Evolutionary conservation across 2,113 vertebrate genomes (phyloP).

Genomic region (Corynorhinus townsendii): DNA sequence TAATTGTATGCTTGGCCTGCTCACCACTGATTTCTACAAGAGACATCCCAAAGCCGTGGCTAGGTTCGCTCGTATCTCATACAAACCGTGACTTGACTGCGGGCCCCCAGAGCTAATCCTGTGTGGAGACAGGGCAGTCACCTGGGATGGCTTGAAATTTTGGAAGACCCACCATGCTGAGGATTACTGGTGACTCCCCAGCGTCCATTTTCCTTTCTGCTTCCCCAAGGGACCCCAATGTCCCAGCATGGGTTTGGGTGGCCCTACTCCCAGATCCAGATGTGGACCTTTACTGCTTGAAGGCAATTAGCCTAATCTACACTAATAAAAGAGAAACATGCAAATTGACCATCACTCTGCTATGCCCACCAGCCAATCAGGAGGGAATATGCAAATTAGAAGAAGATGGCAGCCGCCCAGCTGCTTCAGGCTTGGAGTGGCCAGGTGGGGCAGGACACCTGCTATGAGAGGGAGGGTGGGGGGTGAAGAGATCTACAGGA

Average conservation of each 20-base stretch:
- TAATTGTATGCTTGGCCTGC: constrained; percentile 46
- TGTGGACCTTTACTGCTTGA: neutral
- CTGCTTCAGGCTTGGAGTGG: too few relatives aligned
- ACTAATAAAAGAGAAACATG: too few relatives aligned
- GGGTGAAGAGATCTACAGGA: too few relatives aligned
- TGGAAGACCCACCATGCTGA: neutral
- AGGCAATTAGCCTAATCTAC: neutral
- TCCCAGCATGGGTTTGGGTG: neutral
- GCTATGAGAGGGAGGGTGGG: too few relatives aligned
- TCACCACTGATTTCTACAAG: constrained; percentile 56
- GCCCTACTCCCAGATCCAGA: neutral
- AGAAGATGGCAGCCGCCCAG: too few relatives aligned
- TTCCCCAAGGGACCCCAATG: neutral
- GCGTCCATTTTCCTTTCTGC: neutral
- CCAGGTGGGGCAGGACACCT: too few relatives aligned
- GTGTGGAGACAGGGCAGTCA: neutral
- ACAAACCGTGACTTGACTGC: neutral
- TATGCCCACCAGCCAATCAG: too few relatives aligned
- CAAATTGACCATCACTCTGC: too few relatives aligned
- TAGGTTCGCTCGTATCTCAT: constrained; percentile 9
- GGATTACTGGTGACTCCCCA: neutral
- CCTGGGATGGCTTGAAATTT: neutral
- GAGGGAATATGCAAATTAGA: too few relatives aligned
- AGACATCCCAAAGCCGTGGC: constrained; percentile 23
- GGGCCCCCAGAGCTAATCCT: neutral